Evolutionary conservation across 1,140 invertebrate genomes (phyloP).

Genomic region (Zelostemma sp.): DNA sequence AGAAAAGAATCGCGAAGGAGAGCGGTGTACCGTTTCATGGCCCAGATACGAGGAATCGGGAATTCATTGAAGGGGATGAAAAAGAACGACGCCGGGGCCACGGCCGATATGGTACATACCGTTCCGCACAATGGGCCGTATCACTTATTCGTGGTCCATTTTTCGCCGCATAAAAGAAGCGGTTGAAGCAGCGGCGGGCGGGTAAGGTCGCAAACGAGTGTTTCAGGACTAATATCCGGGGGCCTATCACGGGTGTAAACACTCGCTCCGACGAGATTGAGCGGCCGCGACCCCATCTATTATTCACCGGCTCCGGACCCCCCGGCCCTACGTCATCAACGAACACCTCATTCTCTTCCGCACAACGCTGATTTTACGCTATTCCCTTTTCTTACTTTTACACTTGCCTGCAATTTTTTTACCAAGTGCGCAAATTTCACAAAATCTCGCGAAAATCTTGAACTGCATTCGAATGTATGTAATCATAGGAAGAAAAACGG

Average conservation of each 20-base stretch:
- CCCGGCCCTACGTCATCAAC: constrained; percentile 20
- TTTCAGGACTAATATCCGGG: constrained; percentile 48
- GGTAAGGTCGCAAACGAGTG: constrained; percentile 35
- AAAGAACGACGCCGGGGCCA: constrained; percentile 33
- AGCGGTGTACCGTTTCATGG: constrained; percentile 28
- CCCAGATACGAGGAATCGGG: constrained; percentile 45
- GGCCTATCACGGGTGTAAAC: constrained; percentile 68
- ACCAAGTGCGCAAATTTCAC: too few relatives aligned
- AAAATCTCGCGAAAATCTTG: too few relatives aligned
- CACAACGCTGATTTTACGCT: neutral
- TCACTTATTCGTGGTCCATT: constrained; percentile 68
- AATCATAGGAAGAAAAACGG: too few relatives aligned
- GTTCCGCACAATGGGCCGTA: constrained; percentile 52
- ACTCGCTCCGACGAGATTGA: constrained; percentile 65
- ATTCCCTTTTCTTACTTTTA: neutral
- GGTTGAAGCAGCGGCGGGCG: constrained; percentile 25
- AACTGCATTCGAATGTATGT: too few relatives aligned
- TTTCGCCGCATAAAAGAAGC: constrained; percentile 45
- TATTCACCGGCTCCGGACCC: constrained; percentile 61
- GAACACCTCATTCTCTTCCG: neutral
- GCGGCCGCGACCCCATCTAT: constrained; percentile 66
- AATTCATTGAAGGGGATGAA: constrained; percentile 18
- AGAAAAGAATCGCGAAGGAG: neutral
- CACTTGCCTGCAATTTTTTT: too few relatives aligned
- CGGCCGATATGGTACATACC: constrained; percentile 42